phyloP scores from a whole-genome alignment of 2,888 invertebrate species.

The Harmothoe impar region DNA sequence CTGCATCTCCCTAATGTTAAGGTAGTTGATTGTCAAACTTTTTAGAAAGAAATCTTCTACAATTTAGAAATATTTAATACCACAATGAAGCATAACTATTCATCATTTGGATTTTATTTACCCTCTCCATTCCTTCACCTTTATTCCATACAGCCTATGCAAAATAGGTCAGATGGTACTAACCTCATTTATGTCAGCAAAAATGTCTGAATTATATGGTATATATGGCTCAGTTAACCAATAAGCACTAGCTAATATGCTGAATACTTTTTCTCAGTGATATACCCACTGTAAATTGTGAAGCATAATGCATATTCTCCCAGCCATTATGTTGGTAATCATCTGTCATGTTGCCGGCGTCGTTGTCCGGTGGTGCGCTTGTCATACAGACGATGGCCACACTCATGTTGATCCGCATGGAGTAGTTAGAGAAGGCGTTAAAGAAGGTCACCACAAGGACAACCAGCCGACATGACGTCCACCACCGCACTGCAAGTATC shows the following conservation, averaged over 20 bases:
- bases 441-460: neutral
- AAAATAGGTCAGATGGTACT: no score
- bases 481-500: neutral
- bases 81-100: neutral
- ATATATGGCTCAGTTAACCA: no score
- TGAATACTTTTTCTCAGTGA: no score
- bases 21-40: neutral
- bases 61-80: neutral
- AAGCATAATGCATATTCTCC: no score
- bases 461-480: neutral
- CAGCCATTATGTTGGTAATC: neutral
- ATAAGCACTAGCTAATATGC: no score
- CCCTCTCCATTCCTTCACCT: neutral
- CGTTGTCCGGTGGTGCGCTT: no score
- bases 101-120: neutral
- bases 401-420: neutral
- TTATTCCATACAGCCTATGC: neutral
- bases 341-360: neutral
- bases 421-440: neutral
- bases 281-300: no score
- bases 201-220: no score
- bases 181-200: no score
- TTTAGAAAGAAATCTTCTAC: neutral
- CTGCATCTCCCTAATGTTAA: neutral
- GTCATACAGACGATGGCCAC: conserved; percentile 10